Evolutionary conservation across 2,113 vertebrate species (phyloP).

Genomic region (Macheiramphus alcinus): DNA sequence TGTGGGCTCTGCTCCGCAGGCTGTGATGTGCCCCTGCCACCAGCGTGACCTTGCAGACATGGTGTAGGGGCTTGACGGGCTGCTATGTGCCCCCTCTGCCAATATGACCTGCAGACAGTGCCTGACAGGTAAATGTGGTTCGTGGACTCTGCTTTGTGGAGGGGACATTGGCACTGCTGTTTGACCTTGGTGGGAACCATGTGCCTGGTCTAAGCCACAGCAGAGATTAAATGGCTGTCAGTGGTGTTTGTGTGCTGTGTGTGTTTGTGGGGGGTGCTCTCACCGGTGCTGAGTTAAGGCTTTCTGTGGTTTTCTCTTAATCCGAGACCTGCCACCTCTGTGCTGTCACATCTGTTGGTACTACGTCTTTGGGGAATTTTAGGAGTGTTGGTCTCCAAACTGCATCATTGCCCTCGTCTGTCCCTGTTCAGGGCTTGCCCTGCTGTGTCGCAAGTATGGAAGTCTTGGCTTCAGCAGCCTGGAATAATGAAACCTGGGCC

Average conservation of each 20-base stretch:
- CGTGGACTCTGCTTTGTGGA: not conserved
- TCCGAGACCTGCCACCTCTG: not conserved
- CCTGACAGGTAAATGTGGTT: not conserved
- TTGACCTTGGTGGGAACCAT: not conserved
- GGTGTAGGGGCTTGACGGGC: not conserved
- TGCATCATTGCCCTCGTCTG: not conserved
- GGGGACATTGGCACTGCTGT: not conserved
- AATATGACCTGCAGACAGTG: rapidly evolving
- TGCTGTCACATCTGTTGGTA: not conserved
- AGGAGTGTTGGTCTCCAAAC: not conserved
- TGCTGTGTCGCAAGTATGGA: rapidly evolving
- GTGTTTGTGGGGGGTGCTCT: not conserved
- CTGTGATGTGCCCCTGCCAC: not conserved
- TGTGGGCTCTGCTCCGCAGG: not conserved
- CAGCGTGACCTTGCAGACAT: not conserved
- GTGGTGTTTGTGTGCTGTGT: not conserved
- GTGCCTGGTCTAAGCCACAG: not conserved
- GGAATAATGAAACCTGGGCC: not conserved
- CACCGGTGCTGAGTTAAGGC: rapidly evolving
- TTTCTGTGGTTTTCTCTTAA: not conserved
- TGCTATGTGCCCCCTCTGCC: rapidly evolving
- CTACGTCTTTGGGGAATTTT: not conserved
- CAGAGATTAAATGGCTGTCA: not conserved
- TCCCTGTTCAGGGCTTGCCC: not conserved
- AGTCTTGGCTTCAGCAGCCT: not conserved